A percentile compares a stretch with the other conserved stretches of the same genome.
These are phyloP conservation scores for Clarias pachynema DNA, from an alignment of 2,797 vertebrate species.

Conservation along the genomic window DNA sequence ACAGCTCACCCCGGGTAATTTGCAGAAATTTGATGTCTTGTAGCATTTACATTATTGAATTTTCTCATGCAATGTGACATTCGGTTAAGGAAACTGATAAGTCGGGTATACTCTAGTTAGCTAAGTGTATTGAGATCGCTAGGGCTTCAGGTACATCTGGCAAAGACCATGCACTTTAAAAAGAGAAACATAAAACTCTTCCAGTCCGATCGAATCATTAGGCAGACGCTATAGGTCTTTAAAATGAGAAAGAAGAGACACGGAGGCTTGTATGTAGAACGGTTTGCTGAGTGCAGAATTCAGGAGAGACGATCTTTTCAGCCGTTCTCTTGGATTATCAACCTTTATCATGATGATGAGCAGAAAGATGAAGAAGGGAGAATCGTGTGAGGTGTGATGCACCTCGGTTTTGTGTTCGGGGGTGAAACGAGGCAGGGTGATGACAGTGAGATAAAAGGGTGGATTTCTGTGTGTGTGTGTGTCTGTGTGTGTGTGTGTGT, in stretches of 20 bases:
- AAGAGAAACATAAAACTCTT: not conserved
- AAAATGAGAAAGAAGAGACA: not conserved
- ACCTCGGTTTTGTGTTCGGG: conserved; percentile 25
- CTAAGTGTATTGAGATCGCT: not conserved
- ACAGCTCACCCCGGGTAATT: conserved; percentile 14
- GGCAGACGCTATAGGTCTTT: not conserved
- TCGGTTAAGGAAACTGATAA: not conserved
- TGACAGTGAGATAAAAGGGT: conserved; percentile 51
- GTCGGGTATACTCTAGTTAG: not conserved
- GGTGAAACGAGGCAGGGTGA: conserved; percentile 40
- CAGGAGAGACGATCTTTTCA: not conserved
- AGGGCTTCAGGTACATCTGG: not conserved
- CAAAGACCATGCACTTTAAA: not conserved
- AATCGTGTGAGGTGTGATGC: conserved; percentile 37
- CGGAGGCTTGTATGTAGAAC: not conserved
- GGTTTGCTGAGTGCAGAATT: not conserved
- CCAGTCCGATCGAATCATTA: not conserved
- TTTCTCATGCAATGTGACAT: conserved; percentile 1
- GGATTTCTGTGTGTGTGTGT: conserved; percentile 39
- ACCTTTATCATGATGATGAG: conserved; percentile 1
- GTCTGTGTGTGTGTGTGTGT: conserved; percentile 38
- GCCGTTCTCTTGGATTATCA: not conserved
- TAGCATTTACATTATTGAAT: conserved; percentile 13
- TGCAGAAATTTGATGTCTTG: conserved; percentile 20
- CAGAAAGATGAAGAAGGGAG: conserved; percentile 28